These are phyloP conservation scores for Cliona cf. orientalis DNA, from an alignment of 37 sponge, comb jelly and placozoan species.

Conservation along the genomic window DNA sequence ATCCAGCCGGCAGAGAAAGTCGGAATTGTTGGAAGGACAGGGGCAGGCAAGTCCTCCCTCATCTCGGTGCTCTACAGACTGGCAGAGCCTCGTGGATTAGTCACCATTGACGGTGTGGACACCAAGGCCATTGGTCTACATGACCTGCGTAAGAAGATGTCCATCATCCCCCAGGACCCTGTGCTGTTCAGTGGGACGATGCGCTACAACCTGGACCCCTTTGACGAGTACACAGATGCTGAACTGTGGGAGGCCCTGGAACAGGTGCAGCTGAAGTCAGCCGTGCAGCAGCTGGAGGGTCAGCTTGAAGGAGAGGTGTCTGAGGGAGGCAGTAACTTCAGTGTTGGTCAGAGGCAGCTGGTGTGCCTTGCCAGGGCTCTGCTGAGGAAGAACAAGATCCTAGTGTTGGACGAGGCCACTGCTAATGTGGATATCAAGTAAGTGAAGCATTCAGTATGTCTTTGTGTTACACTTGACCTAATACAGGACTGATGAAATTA, in stretches of 20 bases:
- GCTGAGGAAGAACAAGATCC: constrained; percentile 78
- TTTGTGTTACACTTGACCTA: too few relatives aligned
- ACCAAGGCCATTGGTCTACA: constrained; percentile 76
- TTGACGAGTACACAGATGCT: constrained; percentile 60
- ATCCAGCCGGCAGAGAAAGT: constrained; percentile 75
- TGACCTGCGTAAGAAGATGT: constrained; percentile 76
- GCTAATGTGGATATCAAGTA: constrained; percentile 85
- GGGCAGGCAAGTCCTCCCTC: constrained; percentile 95
- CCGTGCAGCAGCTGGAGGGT: constrained; percentile 52
- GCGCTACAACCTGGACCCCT: constrained; percentile 91
- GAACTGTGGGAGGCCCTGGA: constrained; percentile 81
- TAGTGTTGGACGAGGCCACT: constrained; percentile 90
- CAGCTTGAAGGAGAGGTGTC: constrained; percentile 62
- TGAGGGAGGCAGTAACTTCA: constrained; percentile 85
- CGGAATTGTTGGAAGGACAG: constrained; percentile 92
- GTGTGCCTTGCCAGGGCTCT: constrained; percentile 87
- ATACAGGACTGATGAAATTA: constrained; percentile 89
- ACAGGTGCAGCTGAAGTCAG: constrained; percentile 81
- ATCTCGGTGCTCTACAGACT: constrained; percentile 80
- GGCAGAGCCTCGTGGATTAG: constrained; percentile 79
- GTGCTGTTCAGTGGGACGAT: constrained; percentile 90
- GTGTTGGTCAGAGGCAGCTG: constrained; percentile 88
- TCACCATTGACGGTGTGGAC: constrained; percentile 79
- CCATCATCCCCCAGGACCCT: constrained; percentile 95
- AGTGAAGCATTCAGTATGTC: too few relatives aligned